Evolutionary conservation across 2,797 vertebrate species (phyloP).

Genomic region (Hirundo rustica): DNA sequence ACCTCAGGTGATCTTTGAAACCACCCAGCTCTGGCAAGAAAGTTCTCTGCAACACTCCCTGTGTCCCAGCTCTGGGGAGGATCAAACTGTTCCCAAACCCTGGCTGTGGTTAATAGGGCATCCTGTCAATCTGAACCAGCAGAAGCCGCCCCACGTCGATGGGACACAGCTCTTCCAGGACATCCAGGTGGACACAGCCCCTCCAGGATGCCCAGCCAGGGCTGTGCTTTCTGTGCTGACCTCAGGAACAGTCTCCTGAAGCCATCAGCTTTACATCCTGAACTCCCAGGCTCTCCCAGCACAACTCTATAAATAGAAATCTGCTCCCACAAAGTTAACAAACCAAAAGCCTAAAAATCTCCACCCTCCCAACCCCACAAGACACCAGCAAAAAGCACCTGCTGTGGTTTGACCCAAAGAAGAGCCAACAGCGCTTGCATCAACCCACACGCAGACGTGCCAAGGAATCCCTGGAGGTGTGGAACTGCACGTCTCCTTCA

Average conservation of each 20-base stretch:
- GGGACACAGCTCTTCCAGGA: not conserved
- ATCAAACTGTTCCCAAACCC: not conserved
- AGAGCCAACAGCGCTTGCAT: not conserved
- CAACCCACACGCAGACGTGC: not conserved
- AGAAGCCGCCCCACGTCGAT: fast-evolving
- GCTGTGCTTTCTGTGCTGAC: not conserved
- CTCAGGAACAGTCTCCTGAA: not conserved
- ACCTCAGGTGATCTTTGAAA: not conserved
- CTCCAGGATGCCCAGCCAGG: not conserved
- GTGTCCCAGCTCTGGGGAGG: not conserved
- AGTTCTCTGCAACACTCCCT: not conserved
- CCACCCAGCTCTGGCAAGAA: not conserved
- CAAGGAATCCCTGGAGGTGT: not conserved
- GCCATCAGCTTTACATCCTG: not conserved
- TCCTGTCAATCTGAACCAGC: not conserved
- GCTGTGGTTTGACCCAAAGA: not conserved
- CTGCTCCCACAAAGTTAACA: not conserved
- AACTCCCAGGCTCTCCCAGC: not conserved
- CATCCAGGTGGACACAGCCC: not conserved
- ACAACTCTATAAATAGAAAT: not conserved
- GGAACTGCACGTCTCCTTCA: not conserved
- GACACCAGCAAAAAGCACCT: not conserved
- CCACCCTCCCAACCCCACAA: not conserved
- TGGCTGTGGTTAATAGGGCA: not conserved
- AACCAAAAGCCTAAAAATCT: not conserved